Conservation (phyloP, 2,888 invertebrate species). For the Automeris io region DNA sequence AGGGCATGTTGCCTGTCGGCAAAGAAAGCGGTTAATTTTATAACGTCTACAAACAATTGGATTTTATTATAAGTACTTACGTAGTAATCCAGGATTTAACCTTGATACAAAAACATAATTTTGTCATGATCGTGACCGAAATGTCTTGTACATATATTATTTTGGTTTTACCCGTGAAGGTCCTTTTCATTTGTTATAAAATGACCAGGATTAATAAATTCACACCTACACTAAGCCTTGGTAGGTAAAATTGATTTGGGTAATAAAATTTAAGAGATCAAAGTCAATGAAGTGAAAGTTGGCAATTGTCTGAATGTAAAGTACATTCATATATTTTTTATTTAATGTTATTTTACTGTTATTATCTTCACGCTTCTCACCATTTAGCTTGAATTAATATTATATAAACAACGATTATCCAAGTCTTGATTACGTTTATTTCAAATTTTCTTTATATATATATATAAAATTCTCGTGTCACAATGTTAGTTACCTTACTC, state of each 20-base stretch:
- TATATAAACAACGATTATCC: too few species aligned
- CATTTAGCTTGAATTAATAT: too few species aligned
- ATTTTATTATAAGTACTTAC: neutral
- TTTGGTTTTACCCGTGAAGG: constrained; percentile 3
- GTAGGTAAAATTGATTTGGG: constrained; percentile 2
- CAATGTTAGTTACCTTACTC: too few species aligned
- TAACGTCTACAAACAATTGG: too few species aligned
- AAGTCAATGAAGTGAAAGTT: neutral
- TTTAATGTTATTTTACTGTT: too few species aligned
- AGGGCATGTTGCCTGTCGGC: too few species aligned
- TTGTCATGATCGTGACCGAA: neutral
- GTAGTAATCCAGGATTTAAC: neutral
- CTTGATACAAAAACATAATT: constrained; percentile 3
- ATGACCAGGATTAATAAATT: constrained; percentile 4
- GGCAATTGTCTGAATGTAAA: neutral
- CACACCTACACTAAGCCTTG: constrained; percentile 5
- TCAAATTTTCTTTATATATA: too few species aligned
- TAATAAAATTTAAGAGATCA: neutral
- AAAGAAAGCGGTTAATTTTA: too few species aligned
- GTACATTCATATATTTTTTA: too few species aligned
- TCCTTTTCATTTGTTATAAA: constrained; percentile 6
- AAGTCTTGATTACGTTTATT: too few species aligned
- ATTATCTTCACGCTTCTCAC: too few species aligned
- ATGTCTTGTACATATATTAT: neutral
- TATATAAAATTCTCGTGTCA: too few species aligned